phyloP scores from a whole-genome alignment of 2,888 invertebrate species.

The Cynaeus angustus region DNA sequence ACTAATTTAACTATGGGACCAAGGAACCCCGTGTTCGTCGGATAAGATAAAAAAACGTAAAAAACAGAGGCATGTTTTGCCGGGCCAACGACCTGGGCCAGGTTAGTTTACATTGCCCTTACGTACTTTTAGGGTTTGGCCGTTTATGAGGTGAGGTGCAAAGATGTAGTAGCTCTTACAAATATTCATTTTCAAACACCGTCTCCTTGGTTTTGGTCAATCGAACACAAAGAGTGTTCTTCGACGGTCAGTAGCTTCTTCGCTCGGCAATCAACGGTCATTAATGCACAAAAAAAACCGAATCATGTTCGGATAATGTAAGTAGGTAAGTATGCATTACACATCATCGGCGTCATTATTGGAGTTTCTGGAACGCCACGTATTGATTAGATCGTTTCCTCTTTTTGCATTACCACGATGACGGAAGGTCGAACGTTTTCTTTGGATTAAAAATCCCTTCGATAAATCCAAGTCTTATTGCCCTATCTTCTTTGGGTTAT shows the following conservation, averaged over 20 bases:
- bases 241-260: slow-evolving; percentile 12
- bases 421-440: too few species aligned
- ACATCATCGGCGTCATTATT: slow-evolving; percentile 26
- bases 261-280: slow-evolving; percentile 28
- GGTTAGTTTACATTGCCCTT: slow-evolving; percentile 63
- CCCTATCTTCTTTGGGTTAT: slow-evolving; percentile 14
- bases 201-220: slow-evolving; percentile 17
- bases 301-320: slow-evolving; percentile 29
- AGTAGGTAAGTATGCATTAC: slow-evolving; percentile 40
- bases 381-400: not conserved
- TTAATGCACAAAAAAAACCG: slow-evolving; percentile 35
- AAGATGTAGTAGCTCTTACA: slow-evolving; percentile 27
- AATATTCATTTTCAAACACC: not conserved
- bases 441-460: slow-evolving; percentile 17
- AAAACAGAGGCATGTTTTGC: slow-evolving; percentile 64
- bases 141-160: slow-evolving; percentile 54
- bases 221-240: slow-evolving; percentile 18
- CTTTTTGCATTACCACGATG: not conserved
- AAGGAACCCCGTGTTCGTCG: slow-evolving; percentile 59
- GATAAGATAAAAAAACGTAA: slow-evolving; percentile 62
- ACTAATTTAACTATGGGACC: slow-evolving; percentile 53
- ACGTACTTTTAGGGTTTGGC: slow-evolving; percentile 58
- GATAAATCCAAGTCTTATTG: slow-evolving; percentile 7
- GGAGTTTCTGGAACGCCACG: not conserved
- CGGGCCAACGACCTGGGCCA: slow-evolving; percentile 65